phyloP scores from a whole-genome alignment of 2,113 vertebrate species.

The Pituophis catenifer region DNA sequence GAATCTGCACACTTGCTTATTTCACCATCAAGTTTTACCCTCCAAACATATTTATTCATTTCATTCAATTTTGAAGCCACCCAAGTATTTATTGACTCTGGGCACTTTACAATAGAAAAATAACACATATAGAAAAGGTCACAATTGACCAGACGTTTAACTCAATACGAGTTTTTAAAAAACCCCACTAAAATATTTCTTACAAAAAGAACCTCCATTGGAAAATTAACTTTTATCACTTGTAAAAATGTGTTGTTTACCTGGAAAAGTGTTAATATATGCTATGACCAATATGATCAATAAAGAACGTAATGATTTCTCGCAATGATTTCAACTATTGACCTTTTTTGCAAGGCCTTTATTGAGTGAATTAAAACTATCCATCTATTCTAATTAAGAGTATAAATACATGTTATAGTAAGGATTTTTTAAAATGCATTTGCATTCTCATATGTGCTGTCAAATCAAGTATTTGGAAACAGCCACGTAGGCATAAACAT shows the following conservation, averaged over 20 bases:
- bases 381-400: background rate
- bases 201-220: background rate
- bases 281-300: background rate
- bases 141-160: background rate
- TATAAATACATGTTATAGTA: background rate
- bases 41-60: background rate
- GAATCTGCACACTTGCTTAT: background rate
- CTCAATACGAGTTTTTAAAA: background rate
- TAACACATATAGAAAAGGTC: background rate
- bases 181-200: background rate
- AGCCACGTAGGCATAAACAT: background rate
- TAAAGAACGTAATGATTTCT: background rate
- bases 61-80: background rate
- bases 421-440: background rate
- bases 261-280: background rate
- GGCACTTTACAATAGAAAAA: background rate
- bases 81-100: background rate
- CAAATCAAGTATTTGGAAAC: background rate
- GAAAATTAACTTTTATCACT: background rate
- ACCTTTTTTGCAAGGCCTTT: background rate
- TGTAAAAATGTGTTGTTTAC: background rate
- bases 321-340: background rate
- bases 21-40: background rate
- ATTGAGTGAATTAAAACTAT: background rate
- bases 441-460: background rate